A percentile compares a stretch with the other conserved stretches of the same genome.
Conservation (phyloP, 2,113 vertebrate species). For the Poecilia latipinna region DNA sequence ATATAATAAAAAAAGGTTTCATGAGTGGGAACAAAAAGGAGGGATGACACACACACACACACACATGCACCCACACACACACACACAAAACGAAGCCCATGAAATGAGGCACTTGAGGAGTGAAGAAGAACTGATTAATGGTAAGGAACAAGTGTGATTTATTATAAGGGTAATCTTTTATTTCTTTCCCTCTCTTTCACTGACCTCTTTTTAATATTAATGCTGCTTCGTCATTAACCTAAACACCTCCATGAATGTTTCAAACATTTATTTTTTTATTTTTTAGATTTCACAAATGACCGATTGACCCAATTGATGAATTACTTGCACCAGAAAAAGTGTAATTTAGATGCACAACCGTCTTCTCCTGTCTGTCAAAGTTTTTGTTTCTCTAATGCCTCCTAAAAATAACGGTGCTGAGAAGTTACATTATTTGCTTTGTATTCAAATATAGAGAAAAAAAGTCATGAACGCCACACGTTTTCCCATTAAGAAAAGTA, state of each 20-base stretch:
- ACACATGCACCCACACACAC: too few species aligned
- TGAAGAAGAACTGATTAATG: constrained; percentile 59
- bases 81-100: constrained; percentile 30
- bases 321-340: constrained; percentile 15
- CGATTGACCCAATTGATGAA: constrained; percentile 29
- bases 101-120: constrained; percentile 55
- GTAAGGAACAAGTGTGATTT: constrained; percentile 57
- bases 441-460: neutral
- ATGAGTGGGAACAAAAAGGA: constrained; percentile 35
- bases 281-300: constrained; percentile 36
- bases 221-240: constrained; percentile 38
- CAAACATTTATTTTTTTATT: neutral
- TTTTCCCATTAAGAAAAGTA: constrained; percentile 9
- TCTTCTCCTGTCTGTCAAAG: constrained; percentile 32
- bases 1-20: constrained; percentile 46
- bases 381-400: constrained; percentile 24
- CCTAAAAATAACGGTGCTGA: constrained; percentile 4
- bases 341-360: constrained; percentile 39
- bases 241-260: constrained; percentile 26
- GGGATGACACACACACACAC: neutral
- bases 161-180: constrained; percentile 62
- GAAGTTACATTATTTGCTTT: neutral
- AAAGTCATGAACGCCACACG: constrained; percentile 15
- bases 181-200: constrained; percentile 34
- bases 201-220: constrained; percentile 26